A percentile compares a stretch with the other conserved stretches of the same genome.
Conservation (phyloP, 2,113 vertebrate genomes). For the Raphicerus campestris region DNA sequence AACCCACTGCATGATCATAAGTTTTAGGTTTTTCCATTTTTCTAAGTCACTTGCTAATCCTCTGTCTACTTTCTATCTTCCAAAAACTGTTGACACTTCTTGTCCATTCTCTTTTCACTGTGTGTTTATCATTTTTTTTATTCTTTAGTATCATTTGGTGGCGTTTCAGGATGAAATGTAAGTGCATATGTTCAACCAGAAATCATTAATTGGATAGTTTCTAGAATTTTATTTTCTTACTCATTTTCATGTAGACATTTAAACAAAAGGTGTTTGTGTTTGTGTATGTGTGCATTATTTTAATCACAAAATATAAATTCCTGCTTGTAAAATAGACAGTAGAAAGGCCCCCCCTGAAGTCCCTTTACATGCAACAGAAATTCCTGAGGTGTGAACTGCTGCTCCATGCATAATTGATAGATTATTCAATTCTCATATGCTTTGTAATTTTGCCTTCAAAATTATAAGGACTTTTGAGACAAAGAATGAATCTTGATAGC, state of each 20-base stretch:
- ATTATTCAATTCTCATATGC: not conserved
- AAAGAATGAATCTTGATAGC: not conserved
- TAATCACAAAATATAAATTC: constrained; percentile 6
- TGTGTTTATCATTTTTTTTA: not conserved
- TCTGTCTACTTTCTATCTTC: not conserved
- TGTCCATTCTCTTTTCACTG: not conserved
- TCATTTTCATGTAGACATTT: not conserved
- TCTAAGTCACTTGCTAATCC: not conserved
- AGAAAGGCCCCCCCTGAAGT: not conserved
- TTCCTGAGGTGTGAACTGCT: not conserved
- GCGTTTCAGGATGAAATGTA: not conserved
- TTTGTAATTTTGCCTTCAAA: constrained; percentile 16
- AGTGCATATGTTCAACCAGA: not conserved
- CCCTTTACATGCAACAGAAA: not conserved
- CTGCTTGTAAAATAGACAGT: not conserved
- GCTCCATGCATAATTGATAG: not conserved
- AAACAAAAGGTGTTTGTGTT: not conserved
- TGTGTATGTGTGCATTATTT: not conserved
- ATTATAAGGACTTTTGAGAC: not conserved
- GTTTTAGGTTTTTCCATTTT: not conserved
- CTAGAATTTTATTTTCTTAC: not conserved
- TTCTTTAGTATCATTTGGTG: not conserved
- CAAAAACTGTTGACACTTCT: not conserved
- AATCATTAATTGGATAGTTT: not conserved
- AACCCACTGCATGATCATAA: not conserved